phyloP scores from a whole-genome alignment of 2,797 vertebrate species.

The Parotocinclus haroldoi region DNA sequence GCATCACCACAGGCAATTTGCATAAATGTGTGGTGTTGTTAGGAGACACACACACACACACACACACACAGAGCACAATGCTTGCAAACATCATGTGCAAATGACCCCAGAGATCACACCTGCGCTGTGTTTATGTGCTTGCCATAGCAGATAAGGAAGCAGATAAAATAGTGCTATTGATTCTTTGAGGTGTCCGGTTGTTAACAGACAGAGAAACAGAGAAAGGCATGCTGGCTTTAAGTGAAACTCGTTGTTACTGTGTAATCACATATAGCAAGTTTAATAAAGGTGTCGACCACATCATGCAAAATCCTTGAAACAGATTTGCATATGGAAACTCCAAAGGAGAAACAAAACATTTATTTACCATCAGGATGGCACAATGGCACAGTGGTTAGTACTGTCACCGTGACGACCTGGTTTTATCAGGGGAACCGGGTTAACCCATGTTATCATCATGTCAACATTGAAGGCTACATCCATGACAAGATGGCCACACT shows the following conservation, averaged over 20 bases:
- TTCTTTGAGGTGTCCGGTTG: constrained; percentile 6
- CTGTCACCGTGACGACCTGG: too few relatives aligned
- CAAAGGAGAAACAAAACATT: constrained; percentile 20
- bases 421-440: too few relatives aligned
- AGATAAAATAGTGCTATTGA: constrained; percentile 37
- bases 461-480: too few relatives aligned
- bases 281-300: background rate
- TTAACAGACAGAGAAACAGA: background rate
- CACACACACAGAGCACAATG: constrained; percentile 29
- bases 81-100: constrained; percentile 49
- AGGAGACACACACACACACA: constrained; percentile 30
- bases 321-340: constrained; percentile 42
- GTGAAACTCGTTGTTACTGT: too few relatives aligned
- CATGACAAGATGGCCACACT: too few relatives aligned
- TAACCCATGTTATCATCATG: too few relatives aligned
- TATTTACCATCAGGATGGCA: background rate
- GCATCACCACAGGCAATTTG: constrained; percentile 51
- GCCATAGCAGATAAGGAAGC: constrained; percentile 40
- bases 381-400: too few relatives aligned
- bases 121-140: constrained; percentile 64
- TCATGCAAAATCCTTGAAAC: constrained; percentile 35
- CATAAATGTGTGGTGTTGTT: constrained; percentile 48
- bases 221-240: background rate
- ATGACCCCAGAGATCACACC: constrained; percentile 53
- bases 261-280: background rate